Evolutionary conservation across 2,113 vertebrate genomes (phyloP).

Genomic region (Strigops habroptila): DNA sequence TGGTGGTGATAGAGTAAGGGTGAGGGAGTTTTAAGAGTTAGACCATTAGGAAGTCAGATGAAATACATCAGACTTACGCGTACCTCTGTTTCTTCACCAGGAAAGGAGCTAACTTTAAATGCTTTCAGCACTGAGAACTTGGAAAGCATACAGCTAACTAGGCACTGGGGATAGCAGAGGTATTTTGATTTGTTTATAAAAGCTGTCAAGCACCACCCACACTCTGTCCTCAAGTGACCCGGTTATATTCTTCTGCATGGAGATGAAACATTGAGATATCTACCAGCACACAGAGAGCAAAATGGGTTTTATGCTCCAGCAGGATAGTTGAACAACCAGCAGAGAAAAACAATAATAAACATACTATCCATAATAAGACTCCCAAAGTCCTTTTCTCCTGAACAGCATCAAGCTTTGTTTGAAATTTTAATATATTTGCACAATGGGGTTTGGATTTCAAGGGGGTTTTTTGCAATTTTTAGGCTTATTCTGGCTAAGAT

Average conservation of each 20-base stretch:
- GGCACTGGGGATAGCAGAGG: constrained; percentile 11
- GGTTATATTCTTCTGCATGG: neutral
- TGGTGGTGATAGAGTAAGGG: neutral
- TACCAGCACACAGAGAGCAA: neutral
- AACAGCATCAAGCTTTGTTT: neutral
- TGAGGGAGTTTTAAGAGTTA: neutral
- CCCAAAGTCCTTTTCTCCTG: neutral
- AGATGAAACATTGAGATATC: constrained; percentile 30
- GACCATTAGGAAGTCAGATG: neutral
- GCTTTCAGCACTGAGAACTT: constrained; percentile 44
- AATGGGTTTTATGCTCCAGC: neutral
- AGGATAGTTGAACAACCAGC: neutral
- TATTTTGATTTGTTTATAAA: constrained; percentile 57
- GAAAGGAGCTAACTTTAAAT: neutral
- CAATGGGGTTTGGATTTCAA: neutral
- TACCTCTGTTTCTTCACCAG: neutral
- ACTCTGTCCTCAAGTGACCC: constrained; percentile 49
- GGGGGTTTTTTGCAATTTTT: neutral
- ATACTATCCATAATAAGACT: neutral
- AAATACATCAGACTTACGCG: neutral
- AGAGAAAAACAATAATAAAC: constrained; percentile 33
- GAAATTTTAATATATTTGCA: neutral
- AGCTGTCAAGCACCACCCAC: constrained; percentile 42
- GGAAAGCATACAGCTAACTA: constrained; percentile 43
- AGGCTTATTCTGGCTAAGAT: neutral